Conservation (phyloP, 2,113 vertebrate genomes). For the Corydoras sp. region DNA sequence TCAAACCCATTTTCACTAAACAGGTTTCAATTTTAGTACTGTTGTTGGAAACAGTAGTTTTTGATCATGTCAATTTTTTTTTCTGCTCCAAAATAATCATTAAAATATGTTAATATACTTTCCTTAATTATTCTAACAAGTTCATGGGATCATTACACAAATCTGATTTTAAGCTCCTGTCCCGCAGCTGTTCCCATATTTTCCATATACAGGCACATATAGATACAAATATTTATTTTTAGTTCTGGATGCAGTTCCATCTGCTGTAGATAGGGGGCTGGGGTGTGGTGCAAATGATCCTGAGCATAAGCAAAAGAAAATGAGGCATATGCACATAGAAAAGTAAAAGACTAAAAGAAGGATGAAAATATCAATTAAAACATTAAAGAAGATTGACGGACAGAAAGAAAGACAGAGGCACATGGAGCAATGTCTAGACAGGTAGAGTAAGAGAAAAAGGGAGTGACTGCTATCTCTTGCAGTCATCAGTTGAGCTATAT, state of each 20-base stretch:
- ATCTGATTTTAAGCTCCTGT: slow-evolving; percentile 18
- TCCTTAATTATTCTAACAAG: too few species aligned
- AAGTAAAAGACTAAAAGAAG: neutral
- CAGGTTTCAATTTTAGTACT: too few species aligned
- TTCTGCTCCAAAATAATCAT: too few species aligned
- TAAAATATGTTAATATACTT: too few species aligned
- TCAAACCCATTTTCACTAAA: too few species aligned
- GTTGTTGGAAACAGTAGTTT: too few species aligned
- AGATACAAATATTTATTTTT: slow-evolving; percentile 40
- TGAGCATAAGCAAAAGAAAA: too few species aligned
- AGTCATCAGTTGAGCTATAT: slow-evolving; percentile 59
- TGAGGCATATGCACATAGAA: neutral
- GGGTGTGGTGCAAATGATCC: neutral
- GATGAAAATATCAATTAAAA: slow-evolving; percentile 7
- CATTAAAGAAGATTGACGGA: slow-evolving; percentile 9
- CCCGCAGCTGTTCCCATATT: slow-evolving; percentile 23
- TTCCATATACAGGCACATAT: slow-evolving; percentile 7
- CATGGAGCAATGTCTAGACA: slow-evolving; percentile 35
- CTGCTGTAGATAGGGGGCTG: neutral
- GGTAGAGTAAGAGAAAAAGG: slow-evolving; percentile 33
- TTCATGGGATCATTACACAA: slow-evolving; percentile 28
- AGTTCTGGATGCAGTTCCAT: slow-evolving; percentile 20
- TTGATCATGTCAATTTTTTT: too few species aligned
- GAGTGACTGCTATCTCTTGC: slow-evolving; percentile 47
- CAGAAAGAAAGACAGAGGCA: slow-evolving; percentile 6